A percentile compares a stretch with the other conserved stretches of the same genome.
These are phyloP conservation scores for Raja brachyura DNA, from an alignment of 2,113 vertebrate species.

Conservation along the genomic window DNA sequence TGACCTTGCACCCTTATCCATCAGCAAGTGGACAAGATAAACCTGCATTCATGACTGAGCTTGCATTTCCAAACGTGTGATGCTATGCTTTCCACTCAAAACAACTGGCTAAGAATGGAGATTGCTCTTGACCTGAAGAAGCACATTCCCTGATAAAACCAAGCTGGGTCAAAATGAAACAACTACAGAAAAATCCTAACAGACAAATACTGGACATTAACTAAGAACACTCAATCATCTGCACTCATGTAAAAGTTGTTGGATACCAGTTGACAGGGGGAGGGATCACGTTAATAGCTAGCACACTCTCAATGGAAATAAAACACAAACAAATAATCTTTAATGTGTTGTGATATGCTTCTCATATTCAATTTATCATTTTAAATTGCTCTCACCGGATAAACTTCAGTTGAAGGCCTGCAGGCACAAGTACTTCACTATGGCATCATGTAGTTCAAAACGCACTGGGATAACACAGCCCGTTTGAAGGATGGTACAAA, in stretches of 20 bases:
- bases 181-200: not conserved
- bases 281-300: not conserved
- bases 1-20: not conserved
- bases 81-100: not conserved
- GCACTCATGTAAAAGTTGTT: not conserved
- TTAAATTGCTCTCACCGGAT: not conserved
- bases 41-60: not conserved
- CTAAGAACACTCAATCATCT: not conserved
- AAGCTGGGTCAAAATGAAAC: not conserved
- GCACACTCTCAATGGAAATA: not conserved
- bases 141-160: not conserved
- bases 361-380: not conserved
- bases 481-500: not conserved
- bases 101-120: not conserved
- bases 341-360: conserved; percentile 6
- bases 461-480: not conserved
- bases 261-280: not conserved
- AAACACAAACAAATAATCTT: not conserved
- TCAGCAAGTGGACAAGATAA: not conserved
- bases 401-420: not conserved
- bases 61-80: not conserved
- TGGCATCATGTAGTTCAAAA: not conserved
- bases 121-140: not conserved
- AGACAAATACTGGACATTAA: not conserved
- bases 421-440: not conserved